Base-by-base conservation (phyloP, 2,888 invertebrate species). In the Tillus elongatus region DNA sequence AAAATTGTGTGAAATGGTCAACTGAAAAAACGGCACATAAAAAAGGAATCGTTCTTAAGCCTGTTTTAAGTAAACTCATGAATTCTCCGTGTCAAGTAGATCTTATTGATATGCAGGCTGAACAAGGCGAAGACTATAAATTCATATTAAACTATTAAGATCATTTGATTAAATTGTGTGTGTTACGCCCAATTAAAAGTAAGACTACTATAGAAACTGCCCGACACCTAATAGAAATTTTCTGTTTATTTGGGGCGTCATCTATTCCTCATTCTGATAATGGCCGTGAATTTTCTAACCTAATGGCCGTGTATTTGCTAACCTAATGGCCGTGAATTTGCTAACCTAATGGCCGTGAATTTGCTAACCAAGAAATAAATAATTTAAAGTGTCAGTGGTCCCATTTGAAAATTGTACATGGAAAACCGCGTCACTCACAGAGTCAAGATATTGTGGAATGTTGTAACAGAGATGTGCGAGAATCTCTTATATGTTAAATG, bases 401-500 rank as follows among this genome's bases (percentile, higher is more conserved):
- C 13, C n/a, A 19, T 19, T 19, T 19, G 24, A 19, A 19, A 37
- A 16, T 37, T 11, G 15, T 15, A 33, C 26, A 37, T 36, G 10
- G 28, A 10, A 28, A 34, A 34, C 39, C 14, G n/a, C n/a, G n/a
- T n/a, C n/a, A n/a, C n/a, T n/a, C n/a, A n/a, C n/a, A n/a, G n/a
- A n/a, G n/a, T n/a, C n/a, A n/a, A n/a, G n/a, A n/a, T n/a, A n/a
- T n/a, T n/a, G 34, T 39, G 28, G 34, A 39, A 39, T 35, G 35
- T 30, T 39, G 40, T 36, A 33, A n/a, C n/a, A 40, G 33, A 36
- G 37, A 37, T 29, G 30, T 38, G 24, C 37, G 37, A 38, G 41
- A 41, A 35, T 34, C 38, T 30, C 41, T 41, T 38, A 41, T 41
- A 30, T 41, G 35, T 41, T 36, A 36, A 26, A 41, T 41, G 35